A percentile compares a stretch with the other conserved stretches of the same genome.
phyloP scores from a whole-genome alignment of 2,797 vertebrate species.

The Manis pentadactyla region DNA sequence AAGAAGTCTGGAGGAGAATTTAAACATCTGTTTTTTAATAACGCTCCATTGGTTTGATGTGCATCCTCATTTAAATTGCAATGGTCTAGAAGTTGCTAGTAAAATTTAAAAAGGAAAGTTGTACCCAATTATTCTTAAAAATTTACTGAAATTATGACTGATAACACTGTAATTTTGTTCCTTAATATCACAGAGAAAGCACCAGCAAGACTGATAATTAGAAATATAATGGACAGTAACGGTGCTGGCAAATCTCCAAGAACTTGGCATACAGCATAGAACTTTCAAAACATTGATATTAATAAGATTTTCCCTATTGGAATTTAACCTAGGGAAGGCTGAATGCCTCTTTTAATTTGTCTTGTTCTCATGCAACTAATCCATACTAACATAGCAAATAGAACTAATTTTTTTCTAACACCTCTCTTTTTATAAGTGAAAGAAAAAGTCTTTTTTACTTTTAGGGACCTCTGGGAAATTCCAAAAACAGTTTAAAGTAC shows the following conservation, averaged over 20 bases:
- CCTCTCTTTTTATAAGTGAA: background rate
- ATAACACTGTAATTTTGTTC: background rate
- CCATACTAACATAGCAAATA: background rate
- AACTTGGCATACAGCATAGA: background rate
- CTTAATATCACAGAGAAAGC: background rate
- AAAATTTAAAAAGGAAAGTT: background rate
- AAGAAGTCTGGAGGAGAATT: background rate
- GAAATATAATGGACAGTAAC: background rate
- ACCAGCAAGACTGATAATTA: background rate
- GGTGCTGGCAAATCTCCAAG: background rate
- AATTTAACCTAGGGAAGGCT: background rate
- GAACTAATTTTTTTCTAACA: background rate
- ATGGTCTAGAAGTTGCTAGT: background rate
- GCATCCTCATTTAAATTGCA: background rate
- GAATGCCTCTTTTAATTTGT: background rate
- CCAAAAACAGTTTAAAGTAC: background rate
- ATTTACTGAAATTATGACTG: background rate
- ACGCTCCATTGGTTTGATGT: background rate
- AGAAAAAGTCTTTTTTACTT: background rate
- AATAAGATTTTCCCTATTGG: slow-evolving; percentile 17
- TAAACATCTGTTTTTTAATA: slow-evolving; percentile 6
- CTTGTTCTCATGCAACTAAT: background rate
- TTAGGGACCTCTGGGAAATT: background rate
- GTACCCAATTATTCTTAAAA: background rate
- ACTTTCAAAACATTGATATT: background rate